These are phyloP conservation scores for Hypomesus transpacificus DNA, from an alignment of 2,113 vertebrate species.

Conservation along the genomic window DNA sequence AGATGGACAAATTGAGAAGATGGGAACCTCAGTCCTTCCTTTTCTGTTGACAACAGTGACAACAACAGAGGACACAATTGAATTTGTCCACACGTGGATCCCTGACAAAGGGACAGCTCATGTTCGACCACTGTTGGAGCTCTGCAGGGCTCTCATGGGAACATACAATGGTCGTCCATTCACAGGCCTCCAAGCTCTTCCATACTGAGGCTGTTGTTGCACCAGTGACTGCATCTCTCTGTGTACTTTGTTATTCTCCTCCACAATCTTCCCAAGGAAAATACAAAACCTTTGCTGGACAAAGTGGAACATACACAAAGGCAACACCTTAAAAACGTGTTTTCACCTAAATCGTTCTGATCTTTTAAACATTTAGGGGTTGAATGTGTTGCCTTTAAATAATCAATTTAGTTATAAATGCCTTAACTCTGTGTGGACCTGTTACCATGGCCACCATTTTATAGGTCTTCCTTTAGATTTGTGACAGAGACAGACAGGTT, in stretches of 20 bases:
- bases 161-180: constrained; percentile 62
- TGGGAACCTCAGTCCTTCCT: constrained; percentile 49
- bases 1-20: constrained; percentile 53
- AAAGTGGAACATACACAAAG: constrained; percentile 16
- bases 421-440: constrained; percentile 30
- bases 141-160: constrained; percentile 51
- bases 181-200: constrained; percentile 10
- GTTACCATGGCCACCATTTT: constrained; percentile 20
- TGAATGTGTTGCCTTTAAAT: constrained; percentile 1
- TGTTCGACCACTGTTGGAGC: constrained; percentile 39
- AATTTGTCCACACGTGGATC: constrained; percentile 52
- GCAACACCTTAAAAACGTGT: neutral
- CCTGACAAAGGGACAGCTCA: constrained; percentile 59
- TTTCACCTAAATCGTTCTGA: neutral
- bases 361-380: neutral
- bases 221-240: constrained; percentile 41
- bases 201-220: constrained; percentile 44
- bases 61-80: constrained; percentile 61
- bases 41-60: constrained; percentile 60
- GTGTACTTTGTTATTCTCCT: constrained; percentile 44
- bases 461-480: constrained; percentile 14
- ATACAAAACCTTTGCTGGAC: constrained; percentile 9
- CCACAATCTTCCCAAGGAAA: constrained; percentile 17
- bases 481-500: neutral
- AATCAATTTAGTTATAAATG: neutral